phyloP scores from a whole-genome alignment of 1,140 invertebrate species.

The Drosophila mojavensis region DNA sequence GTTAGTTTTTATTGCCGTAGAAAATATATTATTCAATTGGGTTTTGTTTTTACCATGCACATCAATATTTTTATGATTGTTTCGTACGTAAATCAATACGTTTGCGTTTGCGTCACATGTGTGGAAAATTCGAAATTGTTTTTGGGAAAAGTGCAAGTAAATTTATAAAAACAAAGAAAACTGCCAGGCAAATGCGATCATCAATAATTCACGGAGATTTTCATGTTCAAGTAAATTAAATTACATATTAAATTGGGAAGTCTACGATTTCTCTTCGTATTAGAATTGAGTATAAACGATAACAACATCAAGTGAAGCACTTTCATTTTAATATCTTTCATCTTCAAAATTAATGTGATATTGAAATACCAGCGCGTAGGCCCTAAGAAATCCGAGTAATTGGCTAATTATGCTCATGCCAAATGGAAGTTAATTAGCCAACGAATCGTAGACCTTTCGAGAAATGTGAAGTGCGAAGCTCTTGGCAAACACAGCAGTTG shows the following conservation, averaged over 20 bases:
- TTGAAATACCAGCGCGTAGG: not conserved
- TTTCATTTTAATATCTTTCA: not conserved
- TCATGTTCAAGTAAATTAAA: too few species aligned
- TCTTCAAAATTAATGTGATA: not conserved
- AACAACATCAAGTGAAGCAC: too few species aligned
- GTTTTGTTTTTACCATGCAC: constrained; percentile 28
- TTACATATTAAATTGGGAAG: too few species aligned
- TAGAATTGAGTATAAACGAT: too few species aligned
- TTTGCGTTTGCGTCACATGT: constrained; percentile 13
- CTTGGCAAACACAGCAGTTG: constrained; percentile 34
- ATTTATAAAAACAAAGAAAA: not conserved
- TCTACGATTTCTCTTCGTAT: too few species aligned
- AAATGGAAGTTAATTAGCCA: constrained; percentile 6
- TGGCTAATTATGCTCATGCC: constrained; percentile 6
- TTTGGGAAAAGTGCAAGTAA: constrained; percentile 15
- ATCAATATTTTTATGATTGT: constrained; percentile 2
- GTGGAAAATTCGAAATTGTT: constrained; percentile 30
- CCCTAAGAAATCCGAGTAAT: constrained; percentile 2
- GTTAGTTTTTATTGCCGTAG: constrained; percentile 72
- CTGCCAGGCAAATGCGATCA: not conserved
- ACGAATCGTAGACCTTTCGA: not conserved
- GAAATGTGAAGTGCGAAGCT: constrained; percentile 9
- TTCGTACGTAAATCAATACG: constrained; percentile 16
- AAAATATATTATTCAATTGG: constrained; percentile 64
- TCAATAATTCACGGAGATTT: not conserved